Base-by-base conservation (phyloP, 1,140 invertebrate genomes). In the Meloidogyne floridensis region DNA sequence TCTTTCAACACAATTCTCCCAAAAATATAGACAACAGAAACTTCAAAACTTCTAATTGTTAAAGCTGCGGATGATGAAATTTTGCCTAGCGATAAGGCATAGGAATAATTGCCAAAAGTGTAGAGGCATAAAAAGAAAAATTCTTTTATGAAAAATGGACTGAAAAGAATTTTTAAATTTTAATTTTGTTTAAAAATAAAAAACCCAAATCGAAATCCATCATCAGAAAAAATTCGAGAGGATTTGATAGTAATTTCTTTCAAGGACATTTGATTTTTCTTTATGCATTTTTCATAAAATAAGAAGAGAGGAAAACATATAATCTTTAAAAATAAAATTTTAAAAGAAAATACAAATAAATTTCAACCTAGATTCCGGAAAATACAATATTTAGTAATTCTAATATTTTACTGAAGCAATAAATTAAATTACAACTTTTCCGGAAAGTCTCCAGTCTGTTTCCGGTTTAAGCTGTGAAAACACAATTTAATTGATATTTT, bases 241-340 rank as follows among this genome's bases (percentile, higher is more conserved):
- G 59, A 77, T 20, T 59, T 69, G 11, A 10, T 6, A 2, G 75
- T 77, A 69, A 77, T 77, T 43, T 77, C 47, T 13, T 53, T 15
- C 6, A 77, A 6, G 42, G 75, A 77, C n/a, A n/a, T 15, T 59
- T 69, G 53, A 9, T 15, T 43, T 69, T 77, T 77, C 6, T 56
- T 65, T 9, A 65, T 77, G 5, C 18, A 8, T 71, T n/a, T 79
- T 53, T 79, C 77, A 71, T 53, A 72, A 9, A 79, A 53, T 51
- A 79, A 79, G 47, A 65, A 79, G 8, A 79, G 10, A 10, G 77
- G 77, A 47, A 79, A 79, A 71, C 77, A 79, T 53, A 79, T 72
- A 11, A 79, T 10, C 77, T 79, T 43, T n/a, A 74, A 15, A 54
- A 74, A 18, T 51, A 3, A 65, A 6, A 43, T 32, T 75, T n/a